Percentiles rank a stretch among this genome's conserved stretches.
phyloP scores from a whole-genome alignment of 2,797 vertebrate genomes.

The Pseudotriccus pelzelni region DNA sequence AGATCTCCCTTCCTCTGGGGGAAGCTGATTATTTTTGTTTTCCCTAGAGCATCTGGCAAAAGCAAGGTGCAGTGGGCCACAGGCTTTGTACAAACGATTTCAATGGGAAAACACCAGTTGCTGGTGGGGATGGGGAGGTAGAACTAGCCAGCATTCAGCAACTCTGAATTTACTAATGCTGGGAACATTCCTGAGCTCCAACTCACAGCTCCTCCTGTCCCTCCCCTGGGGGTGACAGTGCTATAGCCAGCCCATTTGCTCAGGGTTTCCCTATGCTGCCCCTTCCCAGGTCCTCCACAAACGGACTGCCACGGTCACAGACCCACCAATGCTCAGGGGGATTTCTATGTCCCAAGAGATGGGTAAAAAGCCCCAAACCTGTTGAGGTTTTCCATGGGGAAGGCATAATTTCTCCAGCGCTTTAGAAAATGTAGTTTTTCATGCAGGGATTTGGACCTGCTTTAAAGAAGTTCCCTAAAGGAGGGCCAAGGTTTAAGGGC shows the following conservation, averaged over 20 bases:
- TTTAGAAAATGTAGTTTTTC: background rate
- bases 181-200: background rate
- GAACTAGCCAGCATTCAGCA: background rate
- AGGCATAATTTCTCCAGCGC: background rate
- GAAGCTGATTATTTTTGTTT: background rate
- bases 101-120: background rate
- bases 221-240: background rate
- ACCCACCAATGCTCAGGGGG: background rate
- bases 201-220: background rate
- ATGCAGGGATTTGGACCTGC: accelerated
- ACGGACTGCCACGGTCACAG: background rate
- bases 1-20: background rate
- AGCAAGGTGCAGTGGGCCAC: background rate
- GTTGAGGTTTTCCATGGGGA: background rate
- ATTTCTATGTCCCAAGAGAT: background rate
- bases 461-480: background rate
- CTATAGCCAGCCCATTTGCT: background rate
- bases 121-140: background rate
- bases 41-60: background rate
- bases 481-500: background rate
- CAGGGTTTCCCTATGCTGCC: background rate
- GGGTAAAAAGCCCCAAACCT: background rate
- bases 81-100: background rate
- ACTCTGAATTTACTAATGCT: background rate
- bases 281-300: background rate